Evolutionary conservation across 2,888 invertebrate species (phyloP).

Genomic region (Pterostichus madidus): DNA sequence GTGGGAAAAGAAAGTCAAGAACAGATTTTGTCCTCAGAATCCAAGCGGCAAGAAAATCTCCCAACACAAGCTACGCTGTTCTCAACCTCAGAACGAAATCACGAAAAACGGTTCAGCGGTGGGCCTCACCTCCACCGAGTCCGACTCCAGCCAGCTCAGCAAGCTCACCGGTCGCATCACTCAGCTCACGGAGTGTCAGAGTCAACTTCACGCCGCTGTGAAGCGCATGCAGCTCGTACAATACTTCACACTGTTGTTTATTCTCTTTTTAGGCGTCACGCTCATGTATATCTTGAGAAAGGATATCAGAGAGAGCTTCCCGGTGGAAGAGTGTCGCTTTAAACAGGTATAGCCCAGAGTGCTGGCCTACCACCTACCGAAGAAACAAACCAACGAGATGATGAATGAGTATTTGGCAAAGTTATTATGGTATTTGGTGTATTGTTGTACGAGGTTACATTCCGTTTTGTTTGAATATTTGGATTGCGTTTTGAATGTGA

Average conservation of each 20-base stretch:
- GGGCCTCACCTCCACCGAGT: constrained; percentile 65
- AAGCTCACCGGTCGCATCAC: constrained; percentile 72
- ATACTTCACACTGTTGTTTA: constrained; percentile 78
- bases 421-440: constrained; percentile 24
- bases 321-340: constrained; percentile 68
- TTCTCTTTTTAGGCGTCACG: constrained; percentile 76
- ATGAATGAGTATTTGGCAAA: constrained; percentile 27
- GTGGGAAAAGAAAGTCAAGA: no score
- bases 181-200: constrained; percentile 77
- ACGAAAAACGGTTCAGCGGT: constrained; percentile 73
- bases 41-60: constrained; percentile 81
- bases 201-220: constrained; percentile 78
- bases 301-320: constrained; percentile 72
- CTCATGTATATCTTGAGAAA: constrained; percentile 77
- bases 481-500: constrained; percentile 12
- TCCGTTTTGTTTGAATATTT: constrained; percentile 53
- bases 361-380: constrained; percentile 54
- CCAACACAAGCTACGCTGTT: constrained; percentile 86
- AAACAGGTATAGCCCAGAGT: constrained; percentile 69
- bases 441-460: constrained; percentile 35
- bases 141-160: constrained; percentile 71
- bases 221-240: constrained; percentile 78
- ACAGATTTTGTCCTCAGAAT: constrained; percentile 70
- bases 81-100: constrained; percentile 77
- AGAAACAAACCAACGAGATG: not conserved